These are phyloP conservation scores for Acanthopagrus latus DNA, from an alignment of 2,797 vertebrate species.

Conservation along the genomic window DNA sequence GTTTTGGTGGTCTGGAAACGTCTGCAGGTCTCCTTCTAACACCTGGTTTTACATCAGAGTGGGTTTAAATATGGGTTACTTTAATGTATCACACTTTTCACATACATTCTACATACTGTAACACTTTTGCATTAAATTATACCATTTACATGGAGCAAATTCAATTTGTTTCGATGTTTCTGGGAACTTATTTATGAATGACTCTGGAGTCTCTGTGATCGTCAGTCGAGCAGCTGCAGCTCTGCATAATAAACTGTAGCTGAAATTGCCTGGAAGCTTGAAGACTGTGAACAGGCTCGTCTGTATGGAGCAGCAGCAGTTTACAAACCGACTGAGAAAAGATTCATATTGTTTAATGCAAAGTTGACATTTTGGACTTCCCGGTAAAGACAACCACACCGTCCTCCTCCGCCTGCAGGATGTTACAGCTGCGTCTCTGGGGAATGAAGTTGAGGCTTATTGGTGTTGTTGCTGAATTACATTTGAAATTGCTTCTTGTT, in stretches of 20 bases:
- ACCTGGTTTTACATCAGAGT: too few species aligned
- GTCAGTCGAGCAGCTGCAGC: too few species aligned
- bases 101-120: too few species aligned
- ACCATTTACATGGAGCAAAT: too few species aligned
- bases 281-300: conserved; percentile 7
- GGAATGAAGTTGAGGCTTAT: conserved; percentile 52
- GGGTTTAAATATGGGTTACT: too few species aligned
- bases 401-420: conserved; percentile 24
- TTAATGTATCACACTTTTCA: too few species aligned
- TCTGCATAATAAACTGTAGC: neutral
- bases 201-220: too few species aligned
- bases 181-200: too few species aligned
- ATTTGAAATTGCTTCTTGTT: conserved; percentile 65
- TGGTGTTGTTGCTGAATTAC: conserved; percentile 62
- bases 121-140: too few species aligned
- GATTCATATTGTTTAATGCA: conserved; percentile 6
- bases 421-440: conserved; percentile 21
- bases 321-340: neutral
- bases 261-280: neutral
- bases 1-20: too few species aligned
- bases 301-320: neutral
- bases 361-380: conserved; percentile 20
- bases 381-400: conserved; percentile 16
- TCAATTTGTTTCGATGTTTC: too few species aligned
- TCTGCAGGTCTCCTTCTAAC: too few species aligned